Evolutionary conservation across 2,888 invertebrate genomes (phyloP).

Genomic region (Mesorhabditis sp.): DNA sequence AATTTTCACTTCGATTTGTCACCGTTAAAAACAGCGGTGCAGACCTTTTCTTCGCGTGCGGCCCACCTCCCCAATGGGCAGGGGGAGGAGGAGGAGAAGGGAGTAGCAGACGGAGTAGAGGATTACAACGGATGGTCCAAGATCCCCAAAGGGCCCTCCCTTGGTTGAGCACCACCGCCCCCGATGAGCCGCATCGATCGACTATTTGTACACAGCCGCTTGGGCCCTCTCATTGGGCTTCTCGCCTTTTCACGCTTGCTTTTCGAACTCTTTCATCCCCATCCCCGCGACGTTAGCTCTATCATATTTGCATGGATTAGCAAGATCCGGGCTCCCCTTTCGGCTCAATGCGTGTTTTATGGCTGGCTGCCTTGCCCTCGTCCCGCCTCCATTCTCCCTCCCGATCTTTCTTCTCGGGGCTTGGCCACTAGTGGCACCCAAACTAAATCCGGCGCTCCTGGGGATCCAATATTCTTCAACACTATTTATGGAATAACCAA

Average conservation of each 20-base stretch:
- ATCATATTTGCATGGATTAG: slow-evolving; percentile 1
- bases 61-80: not conserved
- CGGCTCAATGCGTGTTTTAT: slow-evolving; percentile 9
- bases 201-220: slow-evolving; percentile 2
- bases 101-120: not conserved
- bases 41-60: too few relatives aligned
- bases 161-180: slow-evolving; percentile 3
- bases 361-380: slow-evolving; percentile 7
- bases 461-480: too few relatives aligned
- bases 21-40: too few relatives aligned
- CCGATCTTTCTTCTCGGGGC: not conserved
- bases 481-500: too few relatives aligned
- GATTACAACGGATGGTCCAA: not conserved
- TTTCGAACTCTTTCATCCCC: not conserved
- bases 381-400: slow-evolving; percentile 8
- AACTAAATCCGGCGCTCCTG: too few relatives aligned
- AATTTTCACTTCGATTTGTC: too few relatives aligned
- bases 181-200: not conserved
- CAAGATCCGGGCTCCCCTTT: not conserved
- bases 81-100: not conserved
- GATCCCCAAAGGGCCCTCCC: not conserved
- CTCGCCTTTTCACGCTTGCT: not conserved
- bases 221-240: not conserved
- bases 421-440: too few relatives aligned
- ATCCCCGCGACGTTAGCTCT: not conserved